These are phyloP conservation scores for Crotophaga sulcirostris DNA, from an alignment of 2,113 vertebrate genomes.

Conservation along the genomic window DNA sequence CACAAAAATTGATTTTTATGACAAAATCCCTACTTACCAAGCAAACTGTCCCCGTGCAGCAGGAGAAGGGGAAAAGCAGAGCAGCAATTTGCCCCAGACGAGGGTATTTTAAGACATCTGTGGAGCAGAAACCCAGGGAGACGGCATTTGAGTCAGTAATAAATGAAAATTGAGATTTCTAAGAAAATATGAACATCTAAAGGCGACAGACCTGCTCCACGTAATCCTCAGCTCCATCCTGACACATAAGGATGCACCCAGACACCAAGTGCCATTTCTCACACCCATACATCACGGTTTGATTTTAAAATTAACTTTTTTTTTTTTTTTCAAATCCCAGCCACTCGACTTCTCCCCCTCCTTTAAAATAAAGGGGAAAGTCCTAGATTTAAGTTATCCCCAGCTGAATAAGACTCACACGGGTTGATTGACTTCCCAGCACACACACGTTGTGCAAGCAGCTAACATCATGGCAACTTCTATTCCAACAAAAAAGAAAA, in stretches of 20 bases:
- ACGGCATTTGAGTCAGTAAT: accelerated
- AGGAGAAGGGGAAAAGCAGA: not conserved
- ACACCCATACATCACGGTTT: not conserved
- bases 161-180: not conserved
- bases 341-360: not conserved
- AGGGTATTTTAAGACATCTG: not conserved
- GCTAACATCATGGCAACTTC: not conserved
- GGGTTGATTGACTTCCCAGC: not conserved
- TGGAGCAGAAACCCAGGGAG: not conserved
- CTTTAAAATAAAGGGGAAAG: not conserved
- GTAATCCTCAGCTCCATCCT: not conserved
- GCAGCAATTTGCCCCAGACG: accelerated
- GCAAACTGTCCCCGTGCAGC: not conserved
- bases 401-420: not conserved
- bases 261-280: accelerated
- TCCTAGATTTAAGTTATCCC: not conserved
- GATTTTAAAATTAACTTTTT: not conserved
- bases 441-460: not conserved
- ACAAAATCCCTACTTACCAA: not conserved
- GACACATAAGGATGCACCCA: not conserved
- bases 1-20: not conserved
- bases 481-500: not conserved
- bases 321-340: not conserved
- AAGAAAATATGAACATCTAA: not conserved
- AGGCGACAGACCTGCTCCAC: not conserved